Conservation (phyloP, 2,888 invertebrate genomes). For the Ormyrus rosae region DNA sequence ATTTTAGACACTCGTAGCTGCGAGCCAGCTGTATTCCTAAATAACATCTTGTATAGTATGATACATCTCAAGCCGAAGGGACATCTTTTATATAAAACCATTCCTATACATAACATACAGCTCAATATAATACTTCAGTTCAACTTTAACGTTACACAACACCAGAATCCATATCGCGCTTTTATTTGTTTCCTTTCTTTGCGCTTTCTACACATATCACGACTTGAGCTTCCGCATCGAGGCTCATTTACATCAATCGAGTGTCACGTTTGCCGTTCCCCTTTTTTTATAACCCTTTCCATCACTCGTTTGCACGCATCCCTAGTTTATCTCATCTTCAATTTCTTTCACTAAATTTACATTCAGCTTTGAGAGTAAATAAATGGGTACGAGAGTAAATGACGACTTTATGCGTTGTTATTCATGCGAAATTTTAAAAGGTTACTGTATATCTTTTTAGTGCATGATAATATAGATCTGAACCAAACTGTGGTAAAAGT, state of each 20-base stretch:
- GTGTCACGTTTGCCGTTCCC: neutral
- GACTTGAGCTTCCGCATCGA: conserved; percentile 7
- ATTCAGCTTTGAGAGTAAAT: conserved; percentile 45
- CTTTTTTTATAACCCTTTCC: neutral
- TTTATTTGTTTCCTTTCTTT: neutral
- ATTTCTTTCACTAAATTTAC: conserved; percentile 17
- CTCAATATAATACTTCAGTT: conserved; percentile 72
- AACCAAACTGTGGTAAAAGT: conserved; percentile 8
- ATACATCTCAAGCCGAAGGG: conserved; percentile 69
- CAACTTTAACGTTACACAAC: conserved; percentile 68
- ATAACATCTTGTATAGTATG: conserved; percentile 63
- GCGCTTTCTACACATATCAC: conserved; percentile 26
- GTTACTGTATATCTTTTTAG: conserved; percentile 4
- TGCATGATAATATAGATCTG: conserved; percentile 6
- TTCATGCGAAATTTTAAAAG: conserved; percentile 4
- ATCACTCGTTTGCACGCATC: conserved; percentile 1
- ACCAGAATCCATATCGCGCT: conserved; percentile 41
- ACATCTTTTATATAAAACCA: conserved; percentile 67
- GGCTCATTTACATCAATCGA: neutral
- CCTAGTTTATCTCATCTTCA: neutral
- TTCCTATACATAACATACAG: conserved; percentile 72
- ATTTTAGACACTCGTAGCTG: conserved; percentile 6
- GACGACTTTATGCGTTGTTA: conserved; percentile 14
- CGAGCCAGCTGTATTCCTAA: conserved; percentile 25
- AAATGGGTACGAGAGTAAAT: conserved; percentile 41